Base-by-base conservation (phyloP, 2,113 vertebrate genomes). In the Osmerus mordax region DNA sequence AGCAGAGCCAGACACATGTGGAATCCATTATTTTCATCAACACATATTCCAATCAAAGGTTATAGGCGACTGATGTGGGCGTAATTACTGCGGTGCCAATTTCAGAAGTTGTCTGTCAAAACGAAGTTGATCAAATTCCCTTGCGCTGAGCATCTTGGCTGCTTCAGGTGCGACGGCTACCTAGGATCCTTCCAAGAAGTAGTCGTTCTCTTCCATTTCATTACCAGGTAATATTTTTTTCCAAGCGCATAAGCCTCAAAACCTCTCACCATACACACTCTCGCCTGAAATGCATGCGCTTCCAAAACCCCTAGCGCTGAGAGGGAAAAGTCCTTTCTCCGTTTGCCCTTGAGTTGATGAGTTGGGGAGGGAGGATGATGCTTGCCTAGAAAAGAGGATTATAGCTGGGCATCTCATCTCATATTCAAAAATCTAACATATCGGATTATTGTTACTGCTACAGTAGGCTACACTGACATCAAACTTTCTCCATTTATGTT, bases 11-110 rank as follows among this genome's bases (percentile, higher is more conserved):
- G 78, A 65, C 81, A 71, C 84, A 60, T 14, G 79, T 75, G 77
- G 76, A 82, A 89, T 86, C 88, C 91, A 92, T 90, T 70, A 80
- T 75, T 82, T 68, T 83, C 23, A 32, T 76, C 71, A 71, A 16
- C 52, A 78, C 81, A 59, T 89, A 80, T 75, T 83, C 72, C 78
- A 76, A 28, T 51, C 28, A 73, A 47, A 36, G 2, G 53, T 47
- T 19, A n/a, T 14, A 21, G n/a, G 47, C 8, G 55, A 1, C 23
- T 23, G 71, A 77, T 68, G 53, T 69, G 80, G 53, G 51, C 65
- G 21, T 75, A 29, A 21, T 72, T 65, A 54, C 29, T 72, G 61
- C 23, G 56, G 12, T 28, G 53, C 14, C 36, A 32, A 76, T 75
- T 81, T 82, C 78, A 80, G 79, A 73, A 29, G 55, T 75, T 55